A percentile compares a stretch with the other conserved stretches of the same genome.
These are phyloP conservation scores for Limosa lapponica DNA, from an alignment of 2,797 vertebrate genomes.

Conservation along the genomic window DNA sequence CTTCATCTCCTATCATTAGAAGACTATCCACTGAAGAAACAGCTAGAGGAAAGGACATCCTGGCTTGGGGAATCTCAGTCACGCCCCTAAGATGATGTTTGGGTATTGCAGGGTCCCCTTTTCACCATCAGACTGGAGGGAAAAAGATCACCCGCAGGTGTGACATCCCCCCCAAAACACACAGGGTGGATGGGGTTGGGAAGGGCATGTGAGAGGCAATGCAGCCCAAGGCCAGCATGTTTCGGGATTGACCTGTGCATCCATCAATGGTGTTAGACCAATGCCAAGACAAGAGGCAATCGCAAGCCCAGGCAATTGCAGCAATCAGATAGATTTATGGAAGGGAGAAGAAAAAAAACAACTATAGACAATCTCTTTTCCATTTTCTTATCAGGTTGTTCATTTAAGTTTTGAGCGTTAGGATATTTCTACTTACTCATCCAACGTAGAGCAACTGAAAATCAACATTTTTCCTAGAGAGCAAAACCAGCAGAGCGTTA, in stretches of 20 bases:
- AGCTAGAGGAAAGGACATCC: fast-evolving
- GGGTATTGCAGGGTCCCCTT: background rate
- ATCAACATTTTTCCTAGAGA: background rate
- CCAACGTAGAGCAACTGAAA: background rate
- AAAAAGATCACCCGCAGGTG: background rate
- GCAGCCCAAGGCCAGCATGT: background rate
- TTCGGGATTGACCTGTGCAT: fast-evolving
- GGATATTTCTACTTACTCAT: background rate
- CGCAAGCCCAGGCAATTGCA: background rate
- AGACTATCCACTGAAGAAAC: background rate
- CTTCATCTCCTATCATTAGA: background rate
- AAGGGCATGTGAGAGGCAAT: fast-evolving
- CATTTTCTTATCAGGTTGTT: background rate
- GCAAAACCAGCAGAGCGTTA: background rate
- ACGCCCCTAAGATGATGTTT: fast-evolving
- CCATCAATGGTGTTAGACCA: background rate
- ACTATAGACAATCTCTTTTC: background rate
- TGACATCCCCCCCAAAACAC: background rate
- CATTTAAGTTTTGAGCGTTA: fast-evolving
- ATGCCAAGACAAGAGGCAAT: background rate
- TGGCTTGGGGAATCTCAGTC: background rate
- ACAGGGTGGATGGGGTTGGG: too few species aligned
- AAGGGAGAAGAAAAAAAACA: background rate
- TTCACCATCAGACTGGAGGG: background rate
- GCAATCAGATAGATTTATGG: background rate